Conservation (phyloP, 2,797 vertebrate genomes). For the Enteromius unitaeniatus region DNA sequence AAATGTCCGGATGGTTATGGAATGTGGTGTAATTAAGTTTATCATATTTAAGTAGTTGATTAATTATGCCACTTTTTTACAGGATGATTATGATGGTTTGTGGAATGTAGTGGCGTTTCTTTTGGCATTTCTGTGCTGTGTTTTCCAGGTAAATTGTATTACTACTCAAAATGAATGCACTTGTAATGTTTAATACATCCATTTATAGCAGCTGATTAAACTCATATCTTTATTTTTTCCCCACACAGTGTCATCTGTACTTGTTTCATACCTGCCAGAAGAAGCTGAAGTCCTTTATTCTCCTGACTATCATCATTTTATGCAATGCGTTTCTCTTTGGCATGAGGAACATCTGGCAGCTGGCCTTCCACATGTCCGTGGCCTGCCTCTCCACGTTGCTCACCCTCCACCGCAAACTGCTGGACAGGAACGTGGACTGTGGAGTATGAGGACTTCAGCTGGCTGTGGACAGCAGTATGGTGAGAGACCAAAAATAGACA, state of each 20-base stretch:
- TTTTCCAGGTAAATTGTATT: slow-evolving; percentile 82
- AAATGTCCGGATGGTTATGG: background rate
- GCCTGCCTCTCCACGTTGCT: slow-evolving; percentile 86
- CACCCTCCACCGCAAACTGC: slow-evolving; percentile 83
- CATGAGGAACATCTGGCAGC: slow-evolving; percentile 89
- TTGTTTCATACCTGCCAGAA: slow-evolving; percentile 89
- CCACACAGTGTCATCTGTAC: slow-evolving; percentile 90
- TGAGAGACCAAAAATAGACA: background rate
- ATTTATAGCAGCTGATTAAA: background rate
- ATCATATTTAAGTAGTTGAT: background rate
- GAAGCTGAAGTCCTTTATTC: slow-evolving; percentile 80
- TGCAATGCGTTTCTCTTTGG: slow-evolving; percentile 90
- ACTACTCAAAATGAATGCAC: background rate
- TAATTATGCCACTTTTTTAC: slow-evolving; percentile 50
- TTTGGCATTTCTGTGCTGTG: slow-evolving; percentile 87
- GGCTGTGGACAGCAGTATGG: background rate
- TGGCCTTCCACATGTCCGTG: slow-evolving; percentile 89
- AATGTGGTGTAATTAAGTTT: background rate
- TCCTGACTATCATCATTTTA: slow-evolving; percentile 79
- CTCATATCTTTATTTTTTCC: background rate
- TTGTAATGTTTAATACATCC: background rate
- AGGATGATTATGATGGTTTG: slow-evolving; percentile 89
- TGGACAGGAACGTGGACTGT: slow-evolving; percentile 83
- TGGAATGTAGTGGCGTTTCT: slow-evolving; percentile 91
- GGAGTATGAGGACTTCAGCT: slow-evolving; percentile 80